phyloP scores from a whole-genome alignment of 2,888 invertebrate species.

The Bembecia ichneumoniformis region DNA sequence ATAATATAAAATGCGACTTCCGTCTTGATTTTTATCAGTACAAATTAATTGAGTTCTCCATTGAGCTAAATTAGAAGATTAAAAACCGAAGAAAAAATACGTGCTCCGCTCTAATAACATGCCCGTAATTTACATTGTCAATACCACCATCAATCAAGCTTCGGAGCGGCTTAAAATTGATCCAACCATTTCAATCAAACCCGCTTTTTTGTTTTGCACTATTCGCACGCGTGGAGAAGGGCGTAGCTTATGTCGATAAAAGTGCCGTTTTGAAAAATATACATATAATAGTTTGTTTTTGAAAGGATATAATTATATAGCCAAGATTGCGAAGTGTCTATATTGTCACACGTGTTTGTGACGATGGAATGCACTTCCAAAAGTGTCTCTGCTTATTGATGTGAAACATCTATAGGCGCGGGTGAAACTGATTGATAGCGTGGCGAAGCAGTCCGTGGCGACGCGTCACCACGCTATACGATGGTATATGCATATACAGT shows the following conservation, averaged over 20 bases:
- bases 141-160: constrained; percentile 35
- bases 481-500: no score
- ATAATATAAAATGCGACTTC: no score
- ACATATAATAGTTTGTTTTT: no score
- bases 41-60: background rate
- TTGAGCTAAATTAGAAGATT: constrained; percentile 9
- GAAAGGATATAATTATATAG: no score
- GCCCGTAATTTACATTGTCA: constrained; percentile 32
- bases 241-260: background rate
- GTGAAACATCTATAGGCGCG: no score
- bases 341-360: no score
- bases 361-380: no score
- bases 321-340: no score
- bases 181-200: constrained; percentile 13
- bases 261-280: background rate
- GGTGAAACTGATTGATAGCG: no score
- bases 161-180: constrained; percentile 21
- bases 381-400: no score
- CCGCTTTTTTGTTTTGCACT: constrained; percentile 6
- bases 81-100: constrained; percentile 12
- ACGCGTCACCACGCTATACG: no score
- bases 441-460: no score
- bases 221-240: constrained; percentile 3
- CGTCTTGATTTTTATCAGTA: background rate
- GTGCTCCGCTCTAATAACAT: background rate